Percentiles rank a stretch among this genome's conserved stretches.
Evolutionary conservation across 2,797 vertebrate species (phyloP).

Genomic region (Hyperoplus immaculatus): DNA sequence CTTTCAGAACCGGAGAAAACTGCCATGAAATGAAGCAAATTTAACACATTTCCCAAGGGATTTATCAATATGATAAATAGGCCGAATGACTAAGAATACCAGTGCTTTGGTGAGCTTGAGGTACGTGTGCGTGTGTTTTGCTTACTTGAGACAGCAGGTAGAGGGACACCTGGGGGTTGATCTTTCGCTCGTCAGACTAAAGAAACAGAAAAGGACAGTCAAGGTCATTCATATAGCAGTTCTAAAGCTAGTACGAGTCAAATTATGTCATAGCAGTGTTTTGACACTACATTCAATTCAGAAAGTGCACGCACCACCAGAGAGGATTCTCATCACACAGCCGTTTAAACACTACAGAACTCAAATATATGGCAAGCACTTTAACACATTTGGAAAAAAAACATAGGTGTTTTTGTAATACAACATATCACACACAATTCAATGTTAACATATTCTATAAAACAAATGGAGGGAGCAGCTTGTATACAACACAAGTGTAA

Average conservation of each 20-base stretch:
- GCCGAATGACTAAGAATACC: not conserved
- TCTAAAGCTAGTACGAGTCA: not conserved
- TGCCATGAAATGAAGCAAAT: too few species aligned
- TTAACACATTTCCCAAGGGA: not conserved
- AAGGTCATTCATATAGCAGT: not conserved
- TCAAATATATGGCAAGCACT: not conserved
- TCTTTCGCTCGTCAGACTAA: slow-evolving; percentile 93
- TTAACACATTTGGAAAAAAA: slow-evolving; percentile 1
- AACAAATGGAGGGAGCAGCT: not conserved
- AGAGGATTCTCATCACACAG: not conserved
- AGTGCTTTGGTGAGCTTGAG: not conserved
- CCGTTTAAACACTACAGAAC: not conserved
- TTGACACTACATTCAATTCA: not conserved
- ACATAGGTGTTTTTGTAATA: not conserved
- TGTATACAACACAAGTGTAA: not conserved
- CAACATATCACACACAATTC: too few species aligned
- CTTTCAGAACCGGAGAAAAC: too few species aligned
- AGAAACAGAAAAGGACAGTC: slow-evolving; percentile 4
- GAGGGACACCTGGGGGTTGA: slow-evolving; percentile 95
- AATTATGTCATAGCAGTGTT: not conserved
- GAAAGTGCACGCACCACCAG: not conserved
- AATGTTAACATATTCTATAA: not conserved
- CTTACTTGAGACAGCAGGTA: slow-evolving; percentile 97
- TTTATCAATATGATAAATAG: not conserved
- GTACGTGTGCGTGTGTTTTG: not conserved